Conservation (phyloP, 2,888 invertebrate species). For the Chaetogeoica ovagalla region DNA sequence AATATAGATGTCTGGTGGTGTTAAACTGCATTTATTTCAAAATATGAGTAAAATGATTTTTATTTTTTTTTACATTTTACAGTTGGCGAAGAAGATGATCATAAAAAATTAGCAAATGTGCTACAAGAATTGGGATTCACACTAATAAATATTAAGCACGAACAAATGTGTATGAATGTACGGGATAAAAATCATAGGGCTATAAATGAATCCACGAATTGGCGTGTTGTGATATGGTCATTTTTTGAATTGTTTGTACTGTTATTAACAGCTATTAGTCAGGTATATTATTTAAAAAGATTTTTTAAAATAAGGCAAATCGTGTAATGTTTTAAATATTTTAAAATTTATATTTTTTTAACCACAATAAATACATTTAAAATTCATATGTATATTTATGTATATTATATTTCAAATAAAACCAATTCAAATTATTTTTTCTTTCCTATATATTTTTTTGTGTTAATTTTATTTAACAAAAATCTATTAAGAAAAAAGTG, state of each 20-base stretch:
- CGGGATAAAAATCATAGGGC: conserved; percentile 94
- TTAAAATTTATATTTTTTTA: not conserved
- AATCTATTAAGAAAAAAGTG: too few relatives aligned
- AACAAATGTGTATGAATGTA: conserved; percentile 99
- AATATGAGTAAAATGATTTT: not conserved
- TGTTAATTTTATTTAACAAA: too few relatives aligned
- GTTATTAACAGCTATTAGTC: conserved; percentile 92
- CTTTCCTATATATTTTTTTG: too few relatives aligned
- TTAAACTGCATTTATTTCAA: too few relatives aligned
- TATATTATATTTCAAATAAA: too few relatives aligned
- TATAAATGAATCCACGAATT: conserved; percentile 98
- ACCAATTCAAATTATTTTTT: too few relatives aligned
- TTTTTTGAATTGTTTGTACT: conserved; percentile 96
- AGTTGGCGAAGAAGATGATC: conserved; percentile 48
- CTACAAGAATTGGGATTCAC: conserved; percentile 90
- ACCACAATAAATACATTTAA: too few relatives aligned
- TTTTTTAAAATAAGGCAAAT: conserved; percentile 99
- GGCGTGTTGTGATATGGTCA: conserved; percentile 96
- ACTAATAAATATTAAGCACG: conserved; percentile 91
- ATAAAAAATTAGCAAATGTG: conserved; percentile 93
- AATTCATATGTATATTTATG: too few relatives aligned
- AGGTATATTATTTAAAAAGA: conserved; percentile 96
- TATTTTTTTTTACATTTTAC: conserved; percentile 43
- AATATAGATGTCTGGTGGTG: too few relatives aligned
- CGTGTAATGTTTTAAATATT: conserved; percentile 67